Evolutionary conservation across 2,113 vertebrate species (phyloP).

Genomic region (Megaceryle torquata): DNA sequence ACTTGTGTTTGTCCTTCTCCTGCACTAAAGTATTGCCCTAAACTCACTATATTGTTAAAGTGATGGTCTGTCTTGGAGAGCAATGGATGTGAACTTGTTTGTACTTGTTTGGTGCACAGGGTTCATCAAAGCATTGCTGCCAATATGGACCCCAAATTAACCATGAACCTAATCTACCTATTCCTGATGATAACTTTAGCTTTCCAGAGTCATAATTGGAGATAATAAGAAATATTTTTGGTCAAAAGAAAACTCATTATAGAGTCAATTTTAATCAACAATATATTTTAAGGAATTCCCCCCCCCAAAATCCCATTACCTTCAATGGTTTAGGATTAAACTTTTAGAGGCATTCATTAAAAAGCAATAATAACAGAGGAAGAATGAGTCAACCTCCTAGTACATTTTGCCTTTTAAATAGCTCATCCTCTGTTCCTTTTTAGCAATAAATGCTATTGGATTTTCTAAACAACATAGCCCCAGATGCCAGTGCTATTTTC

Average conservation of each 20-base stretch:
- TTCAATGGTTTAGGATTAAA: background rate
- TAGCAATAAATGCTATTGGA: background rate
- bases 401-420: background rate
- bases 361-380: slow-evolving; percentile 17
- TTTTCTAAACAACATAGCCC: background rate
- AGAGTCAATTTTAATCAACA: background rate
- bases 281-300: background rate
- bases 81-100: background rate
- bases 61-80: background rate
- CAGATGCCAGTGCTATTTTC: background rate
- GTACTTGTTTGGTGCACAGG: background rate
- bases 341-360: slow-evolving; percentile 14
- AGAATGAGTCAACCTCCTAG: background rate
- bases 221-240: background rate
- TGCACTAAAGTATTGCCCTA: background rate
- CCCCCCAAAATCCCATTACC: background rate
- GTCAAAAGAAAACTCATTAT: background rate
- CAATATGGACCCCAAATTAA: background rate
- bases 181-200: background rate
- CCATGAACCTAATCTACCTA: background rate
- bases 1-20: background rate
- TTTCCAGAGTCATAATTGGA: background rate
- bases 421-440: background rate
- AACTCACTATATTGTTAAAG: background rate
- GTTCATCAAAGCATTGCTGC: background rate